Percentiles rank a stretch among this genome's conserved stretches.
phyloP scores from a whole-genome alignment of 2,797 vertebrate genomes.

The Euphonia xanthogaster region DNA sequence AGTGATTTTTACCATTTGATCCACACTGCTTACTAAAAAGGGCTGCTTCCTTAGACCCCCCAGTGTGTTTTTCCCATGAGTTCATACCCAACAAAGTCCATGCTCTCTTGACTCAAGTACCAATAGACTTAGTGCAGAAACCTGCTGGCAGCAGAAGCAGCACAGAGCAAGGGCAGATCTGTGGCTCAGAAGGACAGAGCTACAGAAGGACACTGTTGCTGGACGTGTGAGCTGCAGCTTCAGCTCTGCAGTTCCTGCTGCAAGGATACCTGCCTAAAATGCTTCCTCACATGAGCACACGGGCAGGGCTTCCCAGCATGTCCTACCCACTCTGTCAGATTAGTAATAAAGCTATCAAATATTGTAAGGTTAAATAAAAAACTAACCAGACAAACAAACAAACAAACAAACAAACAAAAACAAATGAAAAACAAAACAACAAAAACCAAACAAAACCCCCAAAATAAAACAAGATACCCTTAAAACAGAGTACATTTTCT shows the following conservation, averaged over 20 bases:
- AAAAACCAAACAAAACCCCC: background rate
- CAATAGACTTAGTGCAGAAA: background rate
- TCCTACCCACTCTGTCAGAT: background rate
- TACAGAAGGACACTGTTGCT: background rate
- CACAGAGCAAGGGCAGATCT: background rate
- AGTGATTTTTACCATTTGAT: background rate
- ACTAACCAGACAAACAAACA: background rate
- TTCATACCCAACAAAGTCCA: background rate
- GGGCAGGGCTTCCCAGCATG: background rate
- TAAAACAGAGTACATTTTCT: background rate
- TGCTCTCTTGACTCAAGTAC: background rate
- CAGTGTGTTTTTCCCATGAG: background rate
- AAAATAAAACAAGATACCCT: background rate
- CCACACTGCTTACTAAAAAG: background rate
- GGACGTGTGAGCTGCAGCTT: background rate
- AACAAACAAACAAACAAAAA: background rate
- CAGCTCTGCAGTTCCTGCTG: background rate
- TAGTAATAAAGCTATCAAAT: background rate
- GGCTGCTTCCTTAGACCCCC: background rate
- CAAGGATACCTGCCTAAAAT: background rate
- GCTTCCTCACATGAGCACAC: background rate
- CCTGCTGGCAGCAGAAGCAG: background rate
- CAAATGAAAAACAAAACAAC: background rate
- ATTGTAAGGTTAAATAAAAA: background rate
- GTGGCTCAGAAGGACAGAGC: background rate